Evolutionary conservation across 2,888 invertebrate species (phyloP).

Genomic region (Epistrophella euchroma): DNA sequence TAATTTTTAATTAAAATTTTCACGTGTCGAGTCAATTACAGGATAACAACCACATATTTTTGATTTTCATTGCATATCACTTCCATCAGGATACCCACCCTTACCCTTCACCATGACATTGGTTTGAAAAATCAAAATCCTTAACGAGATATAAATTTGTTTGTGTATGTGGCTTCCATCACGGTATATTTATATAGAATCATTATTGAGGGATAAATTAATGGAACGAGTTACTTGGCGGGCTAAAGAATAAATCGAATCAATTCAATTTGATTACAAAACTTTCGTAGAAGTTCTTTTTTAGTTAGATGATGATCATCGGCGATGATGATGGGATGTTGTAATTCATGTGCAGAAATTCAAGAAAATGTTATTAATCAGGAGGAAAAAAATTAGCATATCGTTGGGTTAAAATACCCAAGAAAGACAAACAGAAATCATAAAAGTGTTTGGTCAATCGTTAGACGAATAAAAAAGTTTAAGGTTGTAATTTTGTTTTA

Average conservation of each 20-base stretch:
- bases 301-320: neutral
- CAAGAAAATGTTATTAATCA: conserved; percentile 63
- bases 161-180: neutral
- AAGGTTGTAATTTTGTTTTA: neutral
- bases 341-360: conserved; percentile 49
- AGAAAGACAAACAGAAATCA: conserved; percentile 49
- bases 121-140: conserved; percentile 22
- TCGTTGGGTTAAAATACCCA: conserved; percentile 20
- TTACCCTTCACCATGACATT: conserved; percentile 26
- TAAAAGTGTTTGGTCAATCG: conserved; percentile 49
- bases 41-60: conserved; percentile 65
- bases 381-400: conserved; percentile 67
- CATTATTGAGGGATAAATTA: conserved; percentile 6
- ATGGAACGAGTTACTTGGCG: neutral
- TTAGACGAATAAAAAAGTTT: conserved; percentile 42
- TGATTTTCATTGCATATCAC: conserved; percentile 31
- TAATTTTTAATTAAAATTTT: conserved; percentile 60
- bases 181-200: too few species aligned
- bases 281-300: conserved; percentile 36
- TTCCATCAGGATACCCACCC: neutral
- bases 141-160: neutral
- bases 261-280: conserved; percentile 74
- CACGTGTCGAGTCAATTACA: conserved; percentile 63
- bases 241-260: conserved; percentile 59
- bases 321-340: conserved; percentile 1